phyloP scores from a whole-genome alignment of 2,113 vertebrate species.

The Butorides virescens region DNA sequence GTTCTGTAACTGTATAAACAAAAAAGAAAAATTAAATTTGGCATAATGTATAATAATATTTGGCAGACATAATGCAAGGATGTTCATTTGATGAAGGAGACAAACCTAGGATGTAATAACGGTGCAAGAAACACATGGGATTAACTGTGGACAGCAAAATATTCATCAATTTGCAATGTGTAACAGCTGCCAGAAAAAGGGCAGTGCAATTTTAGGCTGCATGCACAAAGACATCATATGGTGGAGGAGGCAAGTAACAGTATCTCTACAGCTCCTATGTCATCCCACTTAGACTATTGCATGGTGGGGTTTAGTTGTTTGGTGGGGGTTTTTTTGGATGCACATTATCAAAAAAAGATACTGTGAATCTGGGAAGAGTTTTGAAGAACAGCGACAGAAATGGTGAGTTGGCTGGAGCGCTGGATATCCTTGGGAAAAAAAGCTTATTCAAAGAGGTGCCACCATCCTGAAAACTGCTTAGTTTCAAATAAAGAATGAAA shows the following conservation, averaged over 20 bases:
- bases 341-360: neutral
- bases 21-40: slow-evolving; percentile 1
- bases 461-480: neutral
- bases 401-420: neutral
- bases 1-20: neutral
- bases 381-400: neutral
- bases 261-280: neutral
- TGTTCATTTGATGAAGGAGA: slow-evolving; percentile 6
- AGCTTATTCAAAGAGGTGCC: neutral
- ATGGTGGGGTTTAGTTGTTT: neutral
- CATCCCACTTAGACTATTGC: neutral
- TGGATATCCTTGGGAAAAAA: neutral
- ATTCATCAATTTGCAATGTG: slow-evolving; percentile 33
- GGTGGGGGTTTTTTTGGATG: neutral
- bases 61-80: neutral
- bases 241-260: neutral
- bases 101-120: slow-evolving; percentile 5
- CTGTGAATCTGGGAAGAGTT: neutral
- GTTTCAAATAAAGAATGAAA: neutral
- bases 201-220: neutral
- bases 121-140: neutral
- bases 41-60: neutral
- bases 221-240: neutral
- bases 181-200: slow-evolving; percentile 33
- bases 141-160: slow-evolving; percentile 4